phyloP scores from a whole-genome alignment of 2,113 vertebrate species.

The Dasyurus viverrinus region DNA sequence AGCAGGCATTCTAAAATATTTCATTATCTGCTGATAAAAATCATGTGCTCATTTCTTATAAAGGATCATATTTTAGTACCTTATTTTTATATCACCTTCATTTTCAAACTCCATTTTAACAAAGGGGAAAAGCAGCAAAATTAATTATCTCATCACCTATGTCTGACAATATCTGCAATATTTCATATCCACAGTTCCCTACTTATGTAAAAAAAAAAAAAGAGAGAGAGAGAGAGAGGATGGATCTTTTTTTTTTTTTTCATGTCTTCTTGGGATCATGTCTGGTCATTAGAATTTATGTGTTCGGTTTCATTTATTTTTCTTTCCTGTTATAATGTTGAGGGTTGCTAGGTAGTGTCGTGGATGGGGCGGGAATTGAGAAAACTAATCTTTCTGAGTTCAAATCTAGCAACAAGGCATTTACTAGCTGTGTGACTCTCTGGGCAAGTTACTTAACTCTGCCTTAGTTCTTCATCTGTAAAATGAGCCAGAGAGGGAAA shows the following conservation, averaged over 20 bases:
- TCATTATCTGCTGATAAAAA: background rate
- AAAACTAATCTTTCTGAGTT: background rate
- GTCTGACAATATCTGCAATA: background rate
- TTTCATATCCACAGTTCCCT: background rate
- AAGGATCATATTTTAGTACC: background rate
- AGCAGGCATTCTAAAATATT: background rate
- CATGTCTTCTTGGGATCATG: background rate
- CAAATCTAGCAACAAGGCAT: background rate
- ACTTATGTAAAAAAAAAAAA: background rate
- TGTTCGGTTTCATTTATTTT: background rate
- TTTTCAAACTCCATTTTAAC: background rate
- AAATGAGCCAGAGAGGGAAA: background rate
- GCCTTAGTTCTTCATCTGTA: background rate
- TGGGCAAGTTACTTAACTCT: background rate
- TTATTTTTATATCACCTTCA: background rate
- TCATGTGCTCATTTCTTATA: background rate
- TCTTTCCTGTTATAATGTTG: background rate
- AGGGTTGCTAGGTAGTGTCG: background rate
- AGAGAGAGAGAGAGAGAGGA: background rate
- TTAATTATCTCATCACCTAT: background rate
- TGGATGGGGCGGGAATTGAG: background rate
- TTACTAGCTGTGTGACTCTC: background rate
- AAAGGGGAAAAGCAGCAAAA: background rate
- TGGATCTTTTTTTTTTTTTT: background rate
- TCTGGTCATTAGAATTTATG: background rate